Percentiles rank a stretch among this genome's conserved stretches.
Evolutionary conservation across 1,140 invertebrate species (phyloP).

Genomic region (Calycopis cecrops): DNA sequence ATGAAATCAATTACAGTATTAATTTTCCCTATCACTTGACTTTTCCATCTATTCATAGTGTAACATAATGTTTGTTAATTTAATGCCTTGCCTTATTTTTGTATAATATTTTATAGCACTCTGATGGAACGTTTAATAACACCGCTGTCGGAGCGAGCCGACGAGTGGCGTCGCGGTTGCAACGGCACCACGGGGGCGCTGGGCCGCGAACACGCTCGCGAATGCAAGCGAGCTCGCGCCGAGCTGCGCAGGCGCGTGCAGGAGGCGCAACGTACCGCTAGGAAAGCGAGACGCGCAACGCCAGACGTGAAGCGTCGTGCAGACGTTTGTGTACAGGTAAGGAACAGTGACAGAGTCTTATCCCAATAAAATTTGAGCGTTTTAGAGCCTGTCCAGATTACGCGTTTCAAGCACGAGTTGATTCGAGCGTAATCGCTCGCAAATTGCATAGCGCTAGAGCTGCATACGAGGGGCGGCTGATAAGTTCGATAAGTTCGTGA

Average conservation of each 20-base stretch:
- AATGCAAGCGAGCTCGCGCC: conserved; percentile 56
- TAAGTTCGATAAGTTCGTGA: no score
- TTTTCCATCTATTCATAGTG: no score
- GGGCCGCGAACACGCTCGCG: conserved; percentile 56
- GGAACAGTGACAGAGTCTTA: no score
- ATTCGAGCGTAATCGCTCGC: no score
- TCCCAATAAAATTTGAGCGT: no score
- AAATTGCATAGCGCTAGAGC: no score
- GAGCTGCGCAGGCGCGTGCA: conserved; percentile 51
- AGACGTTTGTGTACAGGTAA: conserved; percentile 60
- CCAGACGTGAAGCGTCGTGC: conserved; percentile 51
- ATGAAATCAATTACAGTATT: no score
- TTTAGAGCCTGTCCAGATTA: no score
- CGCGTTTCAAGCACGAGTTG: no score
- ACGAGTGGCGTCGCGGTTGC: conserved; percentile 56
- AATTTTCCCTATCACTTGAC: no score
- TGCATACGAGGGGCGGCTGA: no score
- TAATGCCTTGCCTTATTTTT: background rate
- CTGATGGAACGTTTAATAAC: conserved; percentile 59
- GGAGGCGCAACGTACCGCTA: conserved; percentile 53
- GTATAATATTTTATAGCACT: conserved; percentile 30
- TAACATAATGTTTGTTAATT: no score
- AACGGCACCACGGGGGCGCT: conserved; percentile 47
- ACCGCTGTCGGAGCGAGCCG: conserved; percentile 53
- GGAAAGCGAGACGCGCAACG: conserved; percentile 53